Percentiles rank a stretch among this genome's conserved stretches.
Conservation (phyloP, 2,888 invertebrate genomes). For the Criorhina ranunculi region DNA sequence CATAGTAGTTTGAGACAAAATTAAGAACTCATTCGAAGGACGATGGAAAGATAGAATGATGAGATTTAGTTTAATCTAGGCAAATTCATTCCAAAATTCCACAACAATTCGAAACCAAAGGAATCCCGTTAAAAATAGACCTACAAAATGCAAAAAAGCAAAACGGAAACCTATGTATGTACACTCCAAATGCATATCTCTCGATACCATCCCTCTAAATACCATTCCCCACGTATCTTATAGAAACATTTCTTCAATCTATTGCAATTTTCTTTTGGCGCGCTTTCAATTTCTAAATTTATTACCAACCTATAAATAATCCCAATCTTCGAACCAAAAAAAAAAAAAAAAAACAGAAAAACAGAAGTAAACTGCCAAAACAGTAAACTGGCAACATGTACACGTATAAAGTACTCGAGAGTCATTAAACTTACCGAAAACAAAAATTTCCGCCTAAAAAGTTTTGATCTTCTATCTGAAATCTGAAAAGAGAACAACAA, state of each 20-base stretch:
- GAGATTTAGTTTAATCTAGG: too few species aligned
- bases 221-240: constrained; percentile 24
- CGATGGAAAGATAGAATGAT: too few species aligned
- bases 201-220: neutral
- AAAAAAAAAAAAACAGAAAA: too few species aligned
- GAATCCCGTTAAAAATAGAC: constrained; percentile 11
- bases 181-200: constrained; percentile 35
- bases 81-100: constrained; percentile 28
- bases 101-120: neutral
- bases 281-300: constrained; percentile 73
- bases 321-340: constrained; percentile 11
- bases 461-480: constrained; percentile 69
- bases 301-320: constrained; percentile 65
- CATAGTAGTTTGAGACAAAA: too few species aligned
- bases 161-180: neutral
- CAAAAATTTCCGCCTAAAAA: constrained; percentile 70
- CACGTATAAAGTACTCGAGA: constrained; percentile 14
- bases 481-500: constrained; percentile 9
- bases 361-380: neutral
- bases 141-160: neutral
- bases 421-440: constrained; percentile 76
- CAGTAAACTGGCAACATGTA: constrained; percentile 19
- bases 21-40: too few species aligned
- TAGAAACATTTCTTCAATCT: constrained; percentile 26
- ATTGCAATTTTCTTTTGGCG: constrained; percentile 72